phyloP scores from a whole-genome alignment of 2,113 vertebrate genomes.

The Phylloscopus whistleri region DNA sequence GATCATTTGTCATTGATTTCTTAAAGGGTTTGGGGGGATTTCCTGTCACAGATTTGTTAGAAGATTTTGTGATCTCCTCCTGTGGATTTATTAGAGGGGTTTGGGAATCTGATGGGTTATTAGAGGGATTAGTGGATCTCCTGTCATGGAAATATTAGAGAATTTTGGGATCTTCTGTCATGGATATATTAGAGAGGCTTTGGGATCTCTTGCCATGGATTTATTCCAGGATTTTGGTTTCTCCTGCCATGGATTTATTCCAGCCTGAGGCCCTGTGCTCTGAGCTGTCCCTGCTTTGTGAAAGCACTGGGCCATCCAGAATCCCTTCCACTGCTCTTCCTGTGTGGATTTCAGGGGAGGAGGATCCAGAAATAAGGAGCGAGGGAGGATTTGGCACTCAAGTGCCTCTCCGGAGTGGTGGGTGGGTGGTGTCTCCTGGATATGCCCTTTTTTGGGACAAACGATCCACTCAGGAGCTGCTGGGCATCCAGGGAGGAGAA shows the following conservation, averaged over 20 bases:
- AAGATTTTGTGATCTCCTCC: background rate
- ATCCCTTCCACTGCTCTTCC: accelerated
- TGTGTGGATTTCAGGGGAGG: background rate
- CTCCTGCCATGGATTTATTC: background rate
- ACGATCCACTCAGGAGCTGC: background rate
- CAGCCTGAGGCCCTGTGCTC: accelerated
- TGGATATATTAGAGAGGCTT: background rate
- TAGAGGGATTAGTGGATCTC: background rate
- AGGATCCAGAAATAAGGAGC: background rate
- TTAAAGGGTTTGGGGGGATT: no score
- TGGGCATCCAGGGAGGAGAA: background rate
- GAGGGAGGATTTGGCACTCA: background rate
- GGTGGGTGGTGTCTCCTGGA: background rate
- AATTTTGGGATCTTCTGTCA: background rate
- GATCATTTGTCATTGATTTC: accelerated
- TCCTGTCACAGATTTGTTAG: background rate
- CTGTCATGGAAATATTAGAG: background rate
- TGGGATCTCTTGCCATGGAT: background rate
- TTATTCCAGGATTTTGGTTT: background rate
- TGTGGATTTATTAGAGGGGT: accelerated
- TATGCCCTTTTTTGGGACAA: background rate
- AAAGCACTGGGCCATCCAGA: no score
- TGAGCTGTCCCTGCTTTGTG: background rate
- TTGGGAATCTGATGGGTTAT: background rate
- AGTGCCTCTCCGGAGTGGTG: background rate